Conservation (phyloP, 2,113 vertebrate species). For the Semicossyphus pulcher region DNA sequence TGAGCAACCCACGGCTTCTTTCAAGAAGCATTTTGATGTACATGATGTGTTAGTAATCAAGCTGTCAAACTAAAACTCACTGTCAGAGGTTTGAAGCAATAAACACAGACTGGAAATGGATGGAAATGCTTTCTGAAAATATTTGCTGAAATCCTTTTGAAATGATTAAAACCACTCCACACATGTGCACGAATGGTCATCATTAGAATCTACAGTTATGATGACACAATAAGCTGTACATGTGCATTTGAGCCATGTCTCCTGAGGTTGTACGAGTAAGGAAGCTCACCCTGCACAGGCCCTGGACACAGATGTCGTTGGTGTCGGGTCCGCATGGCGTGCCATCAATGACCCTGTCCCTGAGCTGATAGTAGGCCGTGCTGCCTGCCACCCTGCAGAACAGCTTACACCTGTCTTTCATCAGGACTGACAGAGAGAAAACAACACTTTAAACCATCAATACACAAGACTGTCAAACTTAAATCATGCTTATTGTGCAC, state of each 20-base stretch:
- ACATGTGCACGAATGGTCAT: not conserved
- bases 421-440: slow-evolving; percentile 86
- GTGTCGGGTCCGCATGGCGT: slow-evolving; percentile 96
- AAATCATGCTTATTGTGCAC: not conserved
- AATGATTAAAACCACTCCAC: not conserved
- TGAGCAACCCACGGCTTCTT: slow-evolving; percentile 9
- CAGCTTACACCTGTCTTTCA: slow-evolving; percentile 98
- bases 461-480: not conserved
- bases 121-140: not conserved
- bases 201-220: not conserved
- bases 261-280: not conserved
- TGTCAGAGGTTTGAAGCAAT: slow-evolving; percentile 9
- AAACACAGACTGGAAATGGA: slow-evolving; percentile 15
- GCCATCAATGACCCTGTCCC: slow-evolving; percentile 95
- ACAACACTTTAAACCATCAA: not conserved
- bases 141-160: not conserved
- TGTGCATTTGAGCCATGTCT: not conserved
- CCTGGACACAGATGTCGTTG: slow-evolving; percentile 98
- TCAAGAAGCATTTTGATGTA: slow-evolving; percentile 25
- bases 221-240: not conserved
- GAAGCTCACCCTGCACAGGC: slow-evolving; percentile 93
- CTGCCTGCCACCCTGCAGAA: slow-evolving; percentile 96
- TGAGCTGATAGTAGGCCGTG: slow-evolving; percentile 98
- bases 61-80: slow-evolving; percentile 28
- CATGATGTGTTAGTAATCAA: slow-evolving; percentile 37